phyloP scores from a whole-genome alignment of 2,888 invertebrate genomes.

The Eupsilia transversa region DNA sequence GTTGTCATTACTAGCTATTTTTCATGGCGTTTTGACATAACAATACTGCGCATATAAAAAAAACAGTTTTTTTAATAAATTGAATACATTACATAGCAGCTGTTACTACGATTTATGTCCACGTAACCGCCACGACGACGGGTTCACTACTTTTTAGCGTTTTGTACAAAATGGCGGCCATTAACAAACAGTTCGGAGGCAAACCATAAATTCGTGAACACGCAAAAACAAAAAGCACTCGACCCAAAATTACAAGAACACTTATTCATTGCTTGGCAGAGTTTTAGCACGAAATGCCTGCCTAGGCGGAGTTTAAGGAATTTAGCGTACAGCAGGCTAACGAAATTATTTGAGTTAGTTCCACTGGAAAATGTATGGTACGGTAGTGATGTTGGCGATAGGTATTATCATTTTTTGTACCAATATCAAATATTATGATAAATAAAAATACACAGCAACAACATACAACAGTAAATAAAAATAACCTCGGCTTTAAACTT shows the following conservation, averaged over 20 bases:
- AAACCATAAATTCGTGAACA: conserved; percentile 59
- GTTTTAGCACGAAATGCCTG: conserved; percentile 47
- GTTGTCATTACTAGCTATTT: neutral
- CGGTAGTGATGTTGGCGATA: neutral
- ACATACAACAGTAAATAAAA: neutral
- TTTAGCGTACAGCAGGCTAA: conserved; percentile 38
- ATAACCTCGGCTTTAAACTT: neutral
- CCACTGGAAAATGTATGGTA: conserved; percentile 2
- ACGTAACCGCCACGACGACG: conserved; percentile 27
- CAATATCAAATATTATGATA: neutral
- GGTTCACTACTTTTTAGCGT: conserved; percentile 35
- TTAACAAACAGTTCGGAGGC: conserved; percentile 51
- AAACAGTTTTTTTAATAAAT: conserved; percentile 16
- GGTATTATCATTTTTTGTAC: neutral
- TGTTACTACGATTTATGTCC: conserved; percentile 51
- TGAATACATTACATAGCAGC: conserved; percentile 42
- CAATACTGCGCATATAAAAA: conserved; percentile 27
- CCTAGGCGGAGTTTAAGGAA: conserved; percentile 36
- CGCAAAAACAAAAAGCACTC: conserved; percentile 60
- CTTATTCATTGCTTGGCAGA: conserved; percentile 64
- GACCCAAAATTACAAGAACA: conserved; percentile 62
- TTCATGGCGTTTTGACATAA: neutral
- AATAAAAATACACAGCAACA: no score
- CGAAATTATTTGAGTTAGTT: conserved; percentile 34
- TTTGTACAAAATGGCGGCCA: conserved; percentile 52